Evolutionary conservation across 1,140 invertebrate genomes (phyloP), one percentile per base, ranked within the genome.

Genomic region (Cyclina sinensis): DNA sequence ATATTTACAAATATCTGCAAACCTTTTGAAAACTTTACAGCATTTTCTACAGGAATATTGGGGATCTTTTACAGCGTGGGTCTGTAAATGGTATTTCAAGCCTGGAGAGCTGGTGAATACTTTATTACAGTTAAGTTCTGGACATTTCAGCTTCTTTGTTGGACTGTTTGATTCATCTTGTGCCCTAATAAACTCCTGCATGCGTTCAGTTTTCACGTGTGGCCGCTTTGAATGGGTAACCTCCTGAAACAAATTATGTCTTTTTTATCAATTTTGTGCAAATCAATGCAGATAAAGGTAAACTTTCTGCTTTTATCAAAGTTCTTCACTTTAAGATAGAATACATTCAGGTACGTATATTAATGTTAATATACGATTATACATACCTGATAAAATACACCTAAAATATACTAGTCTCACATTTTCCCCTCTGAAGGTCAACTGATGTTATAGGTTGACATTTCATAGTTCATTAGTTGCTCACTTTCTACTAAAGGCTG

Each of bases 1-100:
- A n/a, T n/a, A n/a, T n/a, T n/a, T n/a, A n/a, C n/a, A n/a, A n/a
- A n/a, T n/a, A 43, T 43, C 5, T 43, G 43, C 43, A 43, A 43
- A 94, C 94, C 94, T 94, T 92, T 93, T 94, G 88, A 94, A 94
- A 51, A 82, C 85, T 82, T 92, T 94, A 14, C 86, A 39, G 79
- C 94, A 94, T 43, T 79, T 91, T 30, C 86, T 65, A 86, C 94
- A 94, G 3, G 70, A 57, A 70, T 91, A 94, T 27, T 91, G 80
- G 57, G 89, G 82, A 14, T 91, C 87, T 57, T 54, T 48, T 12
- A 70, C 89, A 43, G 86, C 86, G 68, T 94, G 91, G 14, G 92
- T 91, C 65, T 92, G 91, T 7, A 92, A 86, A 62, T 94, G 94
- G 65, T 94, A 94, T 30, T 92, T 90, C 1, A 94, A 85, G 5